phyloP scores from a whole-genome alignment of 2,113 vertebrate species.

The Cercopithecus mona region DNA sequence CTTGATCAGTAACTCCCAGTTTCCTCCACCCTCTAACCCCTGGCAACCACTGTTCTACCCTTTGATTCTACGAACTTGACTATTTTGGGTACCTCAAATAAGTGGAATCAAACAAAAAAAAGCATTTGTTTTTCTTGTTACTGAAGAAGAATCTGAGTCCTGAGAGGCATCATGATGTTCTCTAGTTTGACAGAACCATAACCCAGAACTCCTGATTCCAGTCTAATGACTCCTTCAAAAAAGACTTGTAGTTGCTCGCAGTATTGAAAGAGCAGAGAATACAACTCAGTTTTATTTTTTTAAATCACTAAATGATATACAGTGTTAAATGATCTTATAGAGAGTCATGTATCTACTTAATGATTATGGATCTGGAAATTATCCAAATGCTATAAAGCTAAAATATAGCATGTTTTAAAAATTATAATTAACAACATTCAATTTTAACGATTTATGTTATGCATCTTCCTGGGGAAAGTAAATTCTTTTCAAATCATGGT shows the following conservation, averaged over 20 bases:
- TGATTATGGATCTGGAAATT: neutral
- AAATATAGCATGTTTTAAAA: neutral
- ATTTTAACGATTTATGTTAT: neutral
- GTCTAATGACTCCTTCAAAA: neutral
- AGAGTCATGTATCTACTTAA: neutral
- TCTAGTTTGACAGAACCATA: neutral
- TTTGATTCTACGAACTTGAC: neutral
- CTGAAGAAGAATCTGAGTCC: neutral
- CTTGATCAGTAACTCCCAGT: neutral
- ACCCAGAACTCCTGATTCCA: neutral
- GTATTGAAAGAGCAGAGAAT: neutral
- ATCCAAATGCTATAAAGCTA: neutral
- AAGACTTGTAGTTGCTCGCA: neutral
- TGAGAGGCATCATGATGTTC: constrained; percentile 16
- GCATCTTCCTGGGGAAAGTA: neutral
- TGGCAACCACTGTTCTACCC: neutral
- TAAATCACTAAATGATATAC: neutral
- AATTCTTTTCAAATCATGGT: neutral
- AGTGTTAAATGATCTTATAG: neutral
- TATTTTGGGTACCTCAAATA: neutral
- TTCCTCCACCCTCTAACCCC: neutral
- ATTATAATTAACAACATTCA: neutral
- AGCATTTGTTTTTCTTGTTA: neutral
- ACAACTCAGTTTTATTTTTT: neutral
- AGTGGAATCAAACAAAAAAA: neutral